phyloP scores from a whole-genome alignment of 2,113 vertebrate genomes.

The Nibea coibor region DNA sequence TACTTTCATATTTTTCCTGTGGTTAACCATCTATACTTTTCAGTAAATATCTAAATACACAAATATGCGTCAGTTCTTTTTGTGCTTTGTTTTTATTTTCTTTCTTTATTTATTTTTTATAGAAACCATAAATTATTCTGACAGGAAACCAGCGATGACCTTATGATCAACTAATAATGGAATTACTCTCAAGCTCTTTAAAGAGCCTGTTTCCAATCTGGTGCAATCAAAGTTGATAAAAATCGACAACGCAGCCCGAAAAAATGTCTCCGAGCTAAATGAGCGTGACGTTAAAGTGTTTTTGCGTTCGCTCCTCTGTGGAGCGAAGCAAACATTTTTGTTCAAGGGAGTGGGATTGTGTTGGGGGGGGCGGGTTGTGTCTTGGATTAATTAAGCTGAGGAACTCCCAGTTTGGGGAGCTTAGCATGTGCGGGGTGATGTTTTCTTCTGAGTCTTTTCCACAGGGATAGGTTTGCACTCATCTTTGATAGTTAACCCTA shows the following conservation, averaged over 20 bases:
- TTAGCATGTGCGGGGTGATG: slow-evolving; percentile 81
- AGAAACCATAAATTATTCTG: slow-evolving; percentile 29
- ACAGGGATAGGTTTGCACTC: slow-evolving; percentile 87
- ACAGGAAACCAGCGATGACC: slow-evolving; percentile 12
- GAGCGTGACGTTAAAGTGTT: slow-evolving; percentile 45
- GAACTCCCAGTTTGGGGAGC: slow-evolving; percentile 83
- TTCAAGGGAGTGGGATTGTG: neutral
- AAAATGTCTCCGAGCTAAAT: slow-evolving; percentile 31
- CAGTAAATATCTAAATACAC: slow-evolving; percentile 55
- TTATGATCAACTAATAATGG: slow-evolving; percentile 25
- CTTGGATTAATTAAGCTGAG: slow-evolving; percentile 86
- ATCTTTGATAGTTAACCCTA: slow-evolving; percentile 87
- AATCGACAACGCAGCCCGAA: slow-evolving; percentile 4
- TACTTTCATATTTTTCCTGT: slow-evolving; percentile 70
- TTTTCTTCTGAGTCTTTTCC: slow-evolving; percentile 83
- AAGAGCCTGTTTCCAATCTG: slow-evolving; percentile 15
- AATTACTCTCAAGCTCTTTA: slow-evolving; percentile 28
- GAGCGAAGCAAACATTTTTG: slow-evolving; percentile 33
- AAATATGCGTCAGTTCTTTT: slow-evolving; percentile 55
- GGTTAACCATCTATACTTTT: slow-evolving; percentile 73
- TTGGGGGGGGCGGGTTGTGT: slow-evolving; percentile 59
- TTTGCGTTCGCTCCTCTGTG: slow-evolving; percentile 46
- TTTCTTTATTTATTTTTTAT: neutral
- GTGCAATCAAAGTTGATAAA: slow-evolving; percentile 19
- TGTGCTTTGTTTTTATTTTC: neutral